Evolutionary conservation across 2,797 vertebrate genomes (phyloP).

Genomic region (Forpus xanthops): DNA sequence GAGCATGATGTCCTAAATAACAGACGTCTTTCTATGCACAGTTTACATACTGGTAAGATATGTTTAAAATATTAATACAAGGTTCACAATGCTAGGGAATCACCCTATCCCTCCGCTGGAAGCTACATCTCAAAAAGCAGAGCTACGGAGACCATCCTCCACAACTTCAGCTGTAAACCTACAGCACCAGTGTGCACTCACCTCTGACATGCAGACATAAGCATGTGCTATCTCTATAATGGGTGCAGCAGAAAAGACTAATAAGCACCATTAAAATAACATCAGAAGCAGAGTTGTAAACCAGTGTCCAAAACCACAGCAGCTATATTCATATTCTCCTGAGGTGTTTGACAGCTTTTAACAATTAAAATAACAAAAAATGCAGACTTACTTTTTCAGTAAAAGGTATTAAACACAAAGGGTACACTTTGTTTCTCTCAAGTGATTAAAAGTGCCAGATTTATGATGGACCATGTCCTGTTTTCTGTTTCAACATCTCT

Average conservation of each 20-base stretch:
- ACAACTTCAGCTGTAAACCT: neutral
- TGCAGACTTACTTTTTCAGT: neutral
- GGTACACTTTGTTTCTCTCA: neutral
- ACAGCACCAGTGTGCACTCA: neutral
- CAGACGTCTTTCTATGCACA: neutral
- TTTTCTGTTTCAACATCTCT: neutral
- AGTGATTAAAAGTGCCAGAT: rapidly evolving
- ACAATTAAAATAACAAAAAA: neutral
- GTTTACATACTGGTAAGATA: neutral
- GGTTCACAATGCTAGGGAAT: neutral
- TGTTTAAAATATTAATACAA: neutral
- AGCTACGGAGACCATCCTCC: neutral
- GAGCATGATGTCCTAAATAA: neutral
- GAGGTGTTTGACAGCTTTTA: neutral
- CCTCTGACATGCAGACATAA: neutral
- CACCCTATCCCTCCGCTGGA: neutral
- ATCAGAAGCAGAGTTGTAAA: neutral
- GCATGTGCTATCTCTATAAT: neutral
- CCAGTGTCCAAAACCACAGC: neutral
- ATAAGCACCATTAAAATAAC: neutral
- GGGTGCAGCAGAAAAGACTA: neutral
- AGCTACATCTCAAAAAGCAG: neutral
- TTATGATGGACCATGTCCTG: neutral
- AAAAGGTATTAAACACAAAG: neutral
- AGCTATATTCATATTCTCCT: neutral